phyloP scores from a whole-genome alignment of 1,140 invertebrate genomes.

The Papilio dardanus region DNA sequence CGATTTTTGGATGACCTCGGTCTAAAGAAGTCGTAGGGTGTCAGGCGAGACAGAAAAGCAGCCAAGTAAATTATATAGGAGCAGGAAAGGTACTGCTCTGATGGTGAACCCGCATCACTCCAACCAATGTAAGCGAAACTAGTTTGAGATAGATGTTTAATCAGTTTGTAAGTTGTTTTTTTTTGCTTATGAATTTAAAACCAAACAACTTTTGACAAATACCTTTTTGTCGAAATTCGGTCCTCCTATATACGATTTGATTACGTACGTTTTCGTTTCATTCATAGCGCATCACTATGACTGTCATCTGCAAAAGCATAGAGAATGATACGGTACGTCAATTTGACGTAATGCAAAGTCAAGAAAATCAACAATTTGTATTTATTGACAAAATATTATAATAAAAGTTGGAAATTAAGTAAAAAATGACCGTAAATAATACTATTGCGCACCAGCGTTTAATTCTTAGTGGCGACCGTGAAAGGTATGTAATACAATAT shows the following conservation, averaged over 20 bases:
- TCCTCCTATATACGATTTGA: too few relatives aligned
- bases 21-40: too few relatives aligned
- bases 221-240: too few relatives aligned
- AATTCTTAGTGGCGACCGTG: constrained; percentile 78
- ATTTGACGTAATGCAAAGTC: too few relatives aligned
- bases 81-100: not conserved
- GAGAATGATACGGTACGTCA: not conserved
- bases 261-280: too few relatives aligned
- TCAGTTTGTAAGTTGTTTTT: too few relatives aligned
- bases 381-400: constrained; percentile 25
- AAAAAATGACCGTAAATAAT: constrained; percentile 80
- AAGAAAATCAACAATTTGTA: not conserved
- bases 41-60: not conserved
- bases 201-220: too few relatives aligned
- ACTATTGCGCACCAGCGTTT: constrained; percentile 80
- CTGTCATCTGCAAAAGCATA: not conserved
- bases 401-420: not conserved
- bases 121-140: too few relatives aligned
- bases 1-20: too few relatives aligned
- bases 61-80: not conserved
- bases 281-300: not conserved
- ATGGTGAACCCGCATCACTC: not conserved
- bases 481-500: constrained; percentile 63
- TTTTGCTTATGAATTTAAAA: too few relatives aligned
- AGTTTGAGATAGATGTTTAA: too few relatives aligned